Evolutionary conservation across 2,113 vertebrate species (phyloP).

Genomic region (Pituophis catenifer): DNA sequence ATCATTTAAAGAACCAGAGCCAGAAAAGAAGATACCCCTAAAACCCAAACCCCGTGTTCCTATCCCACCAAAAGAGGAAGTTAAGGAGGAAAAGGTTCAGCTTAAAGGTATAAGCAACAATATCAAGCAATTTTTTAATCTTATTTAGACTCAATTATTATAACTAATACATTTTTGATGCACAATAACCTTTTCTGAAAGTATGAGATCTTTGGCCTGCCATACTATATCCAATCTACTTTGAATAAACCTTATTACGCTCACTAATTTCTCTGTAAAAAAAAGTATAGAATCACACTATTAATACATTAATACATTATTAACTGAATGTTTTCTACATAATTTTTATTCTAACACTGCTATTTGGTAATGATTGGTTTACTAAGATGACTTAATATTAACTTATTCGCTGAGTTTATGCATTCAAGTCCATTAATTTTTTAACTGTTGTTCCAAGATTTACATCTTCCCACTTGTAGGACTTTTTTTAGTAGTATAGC

Average conservation of each 20-base stretch:
- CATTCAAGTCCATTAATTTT: slow-evolving; percentile 25
- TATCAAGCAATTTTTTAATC: slow-evolving; percentile 35
- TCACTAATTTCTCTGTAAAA: background rate
- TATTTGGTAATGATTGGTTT: slow-evolving; percentile 17
- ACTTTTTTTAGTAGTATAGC: background rate
- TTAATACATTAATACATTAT: background rate
- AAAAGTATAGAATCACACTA: background rate
- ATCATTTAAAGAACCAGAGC: slow-evolving; percentile 74
- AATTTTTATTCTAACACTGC: background rate
- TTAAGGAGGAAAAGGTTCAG: slow-evolving; percentile 71
- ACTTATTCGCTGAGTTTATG: background rate
- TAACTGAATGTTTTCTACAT: slow-evolving; percentile 17
- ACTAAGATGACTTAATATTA: background rate
- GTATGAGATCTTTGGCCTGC: slow-evolving; percentile 29
- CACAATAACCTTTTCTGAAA: slow-evolving; percentile 41
- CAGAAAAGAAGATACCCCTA: slow-evolving; percentile 75
- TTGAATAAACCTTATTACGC: background rate
- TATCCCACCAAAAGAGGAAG: slow-evolving; percentile 69
- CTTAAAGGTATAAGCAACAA: slow-evolving; percentile 74
- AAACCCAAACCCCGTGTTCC: slow-evolving; percentile 69
- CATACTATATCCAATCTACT: background rate
- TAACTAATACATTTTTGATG: slow-evolving; percentile 25
- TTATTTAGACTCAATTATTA: slow-evolving; percentile 23
- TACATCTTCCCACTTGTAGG: background rate
- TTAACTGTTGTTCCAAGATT: background rate